These are phyloP conservation scores for Lutjanus argentimaculatus DNA, from an alignment of 2,797 vertebrate species.

Conservation along the genomic window DNA sequence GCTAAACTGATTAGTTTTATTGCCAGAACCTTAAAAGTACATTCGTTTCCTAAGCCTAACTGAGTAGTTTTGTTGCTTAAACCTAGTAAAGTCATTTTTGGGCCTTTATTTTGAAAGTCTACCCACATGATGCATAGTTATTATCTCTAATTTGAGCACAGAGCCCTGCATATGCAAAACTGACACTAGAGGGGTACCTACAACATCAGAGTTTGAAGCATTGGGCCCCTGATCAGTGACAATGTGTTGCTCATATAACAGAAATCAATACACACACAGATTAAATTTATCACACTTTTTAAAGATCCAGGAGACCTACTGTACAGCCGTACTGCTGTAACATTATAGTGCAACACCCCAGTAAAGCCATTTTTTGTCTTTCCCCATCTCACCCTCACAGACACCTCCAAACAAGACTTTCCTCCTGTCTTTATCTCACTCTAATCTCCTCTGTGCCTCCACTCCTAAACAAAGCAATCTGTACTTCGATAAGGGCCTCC, in stretches of 20 bases:
- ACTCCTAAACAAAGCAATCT: conserved; percentile 64
- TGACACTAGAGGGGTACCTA: no score
- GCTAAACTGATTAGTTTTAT: no score
- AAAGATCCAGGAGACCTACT: background rate
- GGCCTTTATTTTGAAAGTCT: no score
- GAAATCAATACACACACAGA: background rate
- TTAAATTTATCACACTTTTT: conserved; percentile 7
- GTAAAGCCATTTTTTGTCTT: conserved; percentile 26
- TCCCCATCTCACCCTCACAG: conserved; percentile 32
- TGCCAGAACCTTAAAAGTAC: no score
- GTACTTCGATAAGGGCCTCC: conserved; percentile 46
- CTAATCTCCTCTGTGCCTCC: conserved; percentile 50
- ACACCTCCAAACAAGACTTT: conserved; percentile 30
- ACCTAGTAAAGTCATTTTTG: no score
- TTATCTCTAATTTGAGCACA: no score
- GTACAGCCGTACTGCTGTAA: background rate
- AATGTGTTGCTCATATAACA: background rate
- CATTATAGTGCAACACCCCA: background rate
- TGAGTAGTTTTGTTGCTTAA: no score
- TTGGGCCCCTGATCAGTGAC: no score
- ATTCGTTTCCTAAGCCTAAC: no score
- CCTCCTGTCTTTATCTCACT: conserved; percentile 47
- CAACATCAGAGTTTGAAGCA: no score
- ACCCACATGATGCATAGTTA: no score
- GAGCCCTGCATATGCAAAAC: no score